Percentiles rank a stretch among this genome's conserved stretches.
phyloP scores from a whole-genome alignment of 2,888 invertebrate genomes.

The Brachypterus glaber region DNA sequence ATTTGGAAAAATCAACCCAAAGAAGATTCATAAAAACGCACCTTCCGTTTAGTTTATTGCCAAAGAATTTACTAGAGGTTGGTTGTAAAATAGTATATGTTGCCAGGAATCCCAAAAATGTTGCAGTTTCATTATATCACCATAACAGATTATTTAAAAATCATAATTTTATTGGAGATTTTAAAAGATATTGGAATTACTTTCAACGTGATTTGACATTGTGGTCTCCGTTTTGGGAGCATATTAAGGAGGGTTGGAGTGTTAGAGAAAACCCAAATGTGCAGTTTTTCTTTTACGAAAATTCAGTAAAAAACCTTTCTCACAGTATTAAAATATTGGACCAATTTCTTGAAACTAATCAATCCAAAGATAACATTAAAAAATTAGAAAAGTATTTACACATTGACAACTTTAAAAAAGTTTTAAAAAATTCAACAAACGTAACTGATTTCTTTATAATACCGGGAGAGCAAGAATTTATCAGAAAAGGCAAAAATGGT shows the following conservation, averaged over 20 bases:
- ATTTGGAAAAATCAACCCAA: too few relatives aligned
- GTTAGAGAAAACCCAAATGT: constrained; percentile 53
- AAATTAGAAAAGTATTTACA: constrained; percentile 59
- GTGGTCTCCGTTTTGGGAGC: constrained; percentile 57
- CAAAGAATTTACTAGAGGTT: constrained; percentile 47
- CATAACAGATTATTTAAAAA: constrained; percentile 50
- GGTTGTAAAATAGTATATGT: constrained; percentile 59
- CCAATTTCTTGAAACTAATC: constrained; percentile 49
- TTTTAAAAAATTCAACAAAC: constrained; percentile 66
- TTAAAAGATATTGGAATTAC: constrained; percentile 50
- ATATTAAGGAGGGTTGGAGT: constrained; percentile 62
- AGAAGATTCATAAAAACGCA: constrained; percentile 60
- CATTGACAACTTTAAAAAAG: constrained; percentile 72
- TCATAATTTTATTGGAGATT: too few relatives aligned
- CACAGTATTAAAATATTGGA: constrained; percentile 48
- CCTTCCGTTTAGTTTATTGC: constrained; percentile 61
- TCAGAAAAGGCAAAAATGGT: constrained; percentile 54
- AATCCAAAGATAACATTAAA: constrained; percentile 48
- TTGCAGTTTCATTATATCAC: constrained; percentile 68
- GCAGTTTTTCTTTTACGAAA: constrained; percentile 66
- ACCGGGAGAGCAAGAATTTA: constrained; percentile 55
- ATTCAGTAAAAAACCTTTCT: constrained; percentile 49
- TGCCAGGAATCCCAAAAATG: constrained; percentile 74
- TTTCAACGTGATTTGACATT: constrained; percentile 52
- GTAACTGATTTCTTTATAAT: constrained; percentile 43